phyloP scores from a whole-genome alignment of 2,888 invertebrate species.

The Arenicola marina region DNA sequence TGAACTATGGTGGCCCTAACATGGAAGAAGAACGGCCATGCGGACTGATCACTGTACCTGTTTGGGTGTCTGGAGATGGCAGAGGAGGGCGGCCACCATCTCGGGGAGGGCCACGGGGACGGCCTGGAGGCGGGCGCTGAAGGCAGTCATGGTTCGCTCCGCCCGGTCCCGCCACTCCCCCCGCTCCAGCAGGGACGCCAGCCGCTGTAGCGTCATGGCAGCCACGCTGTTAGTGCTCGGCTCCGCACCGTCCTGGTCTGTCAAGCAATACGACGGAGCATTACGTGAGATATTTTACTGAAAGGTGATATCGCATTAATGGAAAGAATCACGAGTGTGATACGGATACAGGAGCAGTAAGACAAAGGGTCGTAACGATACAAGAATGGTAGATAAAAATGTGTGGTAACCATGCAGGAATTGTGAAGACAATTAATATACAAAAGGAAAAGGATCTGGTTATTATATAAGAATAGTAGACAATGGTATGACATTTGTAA shows the following conservation, averaged over 20 bases:
- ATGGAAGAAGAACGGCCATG: no score
- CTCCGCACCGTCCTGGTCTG: slow-evolving; percentile 93
- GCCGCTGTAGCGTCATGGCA: slow-evolving; percentile 74
- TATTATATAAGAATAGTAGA: neutral
- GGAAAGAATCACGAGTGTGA: no score
- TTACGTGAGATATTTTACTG: no score
- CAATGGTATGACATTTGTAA: no score
- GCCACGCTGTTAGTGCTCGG: slow-evolving; percentile 91
- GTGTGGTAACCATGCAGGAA: neutral
- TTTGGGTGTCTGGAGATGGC: slow-evolving; percentile 71
- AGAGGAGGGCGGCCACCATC: slow-evolving; percentile 75
- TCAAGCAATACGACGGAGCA: neutral
- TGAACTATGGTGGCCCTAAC: no score
- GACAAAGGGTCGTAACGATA: no score
- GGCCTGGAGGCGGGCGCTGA: slow-evolving; percentile 63
- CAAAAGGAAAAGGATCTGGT: neutral
- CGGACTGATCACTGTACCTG: slow-evolving; percentile 70
- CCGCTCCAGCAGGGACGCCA: slow-evolving; percentile 72
- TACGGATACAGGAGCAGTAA: no score
- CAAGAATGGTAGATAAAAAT: no score
- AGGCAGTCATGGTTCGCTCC: slow-evolving; percentile 65
- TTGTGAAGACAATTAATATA: neutral
- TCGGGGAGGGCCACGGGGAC: slow-evolving; percentile 76
- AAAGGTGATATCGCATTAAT: no score
- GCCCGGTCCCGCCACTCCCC: slow-evolving; percentile 67